Evolutionary conservation across 2,113 vertebrate species (phyloP), one percentile per base, ranked within the genome.

Genomic region (Centropristis striata): DNA sequence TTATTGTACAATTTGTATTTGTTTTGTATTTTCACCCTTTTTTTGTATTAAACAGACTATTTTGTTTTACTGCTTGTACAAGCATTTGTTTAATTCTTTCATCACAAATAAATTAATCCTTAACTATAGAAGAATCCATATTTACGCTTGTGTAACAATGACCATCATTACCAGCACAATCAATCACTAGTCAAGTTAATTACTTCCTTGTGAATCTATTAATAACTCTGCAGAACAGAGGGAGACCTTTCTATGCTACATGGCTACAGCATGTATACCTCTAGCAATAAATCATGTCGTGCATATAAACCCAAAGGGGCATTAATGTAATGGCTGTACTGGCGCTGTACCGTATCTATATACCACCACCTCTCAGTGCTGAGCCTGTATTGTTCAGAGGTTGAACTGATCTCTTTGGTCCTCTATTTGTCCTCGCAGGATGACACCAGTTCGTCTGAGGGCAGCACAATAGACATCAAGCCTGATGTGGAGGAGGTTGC

Each of bases 381-480:
- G 57, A 67, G 77, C 46, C 23, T 51, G 18, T 76, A 50, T 50
- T 58, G 39, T 61, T 73, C 64, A 68, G 47, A 21, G 25, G 39
- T 57, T 67, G 53, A 63, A 37, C 11, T 69, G 64, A 51, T 84
- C 42, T 81, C n/a, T 81, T 70, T 69, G 72, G 32, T 66, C 49
- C 65, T 68, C 39, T 71, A 46, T 69, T 59, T 79, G 66, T 88
- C 36, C 60, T 47, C 95, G 93, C 73, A 97, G 23, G 98, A 99
- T 55, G 97, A 99, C 25, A 99, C 95, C 63, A 99, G 98, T 92
- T 99, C 98, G 25, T 97, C 97, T 3, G 97, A 99, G 90, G 98
- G 98, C 39, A 99, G 98, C 86, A 99, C 98, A 67, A 98, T 99
- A 0, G 98, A 99, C 50, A 98, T 99, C 64, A 99, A 99, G 80